A percentile compares a stretch with the other conserved stretches of the same genome.
phyloP scores from a whole-genome alignment of 1,140 invertebrate species.

The Sitophilus oryzae region DNA sequence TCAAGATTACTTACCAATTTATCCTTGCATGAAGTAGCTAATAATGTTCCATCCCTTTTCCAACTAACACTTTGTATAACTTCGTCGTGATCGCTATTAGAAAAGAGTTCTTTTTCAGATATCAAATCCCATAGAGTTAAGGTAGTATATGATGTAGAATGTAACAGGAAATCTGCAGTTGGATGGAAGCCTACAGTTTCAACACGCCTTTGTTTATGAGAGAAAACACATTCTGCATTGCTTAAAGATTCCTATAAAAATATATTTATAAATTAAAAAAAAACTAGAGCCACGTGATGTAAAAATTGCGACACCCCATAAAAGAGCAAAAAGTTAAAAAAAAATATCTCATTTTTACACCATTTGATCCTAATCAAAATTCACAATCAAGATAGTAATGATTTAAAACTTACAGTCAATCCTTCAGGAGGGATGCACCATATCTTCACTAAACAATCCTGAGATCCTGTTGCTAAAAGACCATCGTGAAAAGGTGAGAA shows the following conservation, averaged over 20 bases:
- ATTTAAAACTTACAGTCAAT: slow-evolving; percentile 43
- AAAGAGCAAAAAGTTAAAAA: too few species aligned
- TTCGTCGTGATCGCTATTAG: slow-evolving; percentile 71
- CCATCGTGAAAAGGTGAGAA: slow-evolving; percentile 94
- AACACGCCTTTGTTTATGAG: slow-evolving; percentile 72
- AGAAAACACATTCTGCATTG: slow-evolving; percentile 73
- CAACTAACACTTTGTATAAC: slow-evolving; percentile 80
- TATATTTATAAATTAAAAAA: background rate
- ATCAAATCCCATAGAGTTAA: slow-evolving; percentile 84
- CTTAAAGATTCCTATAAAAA: slow-evolving; percentile 59
- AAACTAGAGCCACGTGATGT: too few species aligned
- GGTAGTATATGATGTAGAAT: slow-evolving; percentile 73
- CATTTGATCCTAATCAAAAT: background rate
- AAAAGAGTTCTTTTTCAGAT: slow-evolving; percentile 72
- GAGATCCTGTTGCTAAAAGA: slow-evolving; percentile 80
- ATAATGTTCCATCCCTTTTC: slow-evolving; percentile 72
- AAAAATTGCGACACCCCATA: too few species aligned
- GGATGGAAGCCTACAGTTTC: slow-evolving; percentile 85
- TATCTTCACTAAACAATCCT: slow-evolving; percentile 83
- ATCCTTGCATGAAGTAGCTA: slow-evolving; percentile 75
- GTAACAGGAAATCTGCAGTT: slow-evolving; percentile 74
- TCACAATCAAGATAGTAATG: background rate
- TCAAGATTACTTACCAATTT: slow-evolving; percentile 51
- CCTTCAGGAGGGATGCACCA: slow-evolving; percentile 80
- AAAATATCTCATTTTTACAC: background rate